phyloP scores from a whole-genome alignment of 1,140 invertebrate species.

The Lysiphlebus fabarum region DNA sequence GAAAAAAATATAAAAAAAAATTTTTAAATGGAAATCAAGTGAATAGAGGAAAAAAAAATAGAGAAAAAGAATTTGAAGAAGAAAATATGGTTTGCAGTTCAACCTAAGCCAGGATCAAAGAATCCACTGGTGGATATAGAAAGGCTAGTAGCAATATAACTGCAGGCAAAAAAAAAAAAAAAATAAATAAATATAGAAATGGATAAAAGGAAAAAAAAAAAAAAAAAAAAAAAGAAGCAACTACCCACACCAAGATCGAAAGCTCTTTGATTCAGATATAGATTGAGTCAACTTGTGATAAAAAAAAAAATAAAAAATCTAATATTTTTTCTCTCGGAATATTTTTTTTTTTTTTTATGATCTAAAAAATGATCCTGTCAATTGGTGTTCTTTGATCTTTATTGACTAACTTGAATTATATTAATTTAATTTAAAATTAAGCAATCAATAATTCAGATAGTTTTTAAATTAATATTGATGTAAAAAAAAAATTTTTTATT shows the following conservation, averaged over 20 bases:
- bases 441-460: too few relatives aligned
- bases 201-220: background rate
- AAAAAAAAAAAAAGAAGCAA: background rate
- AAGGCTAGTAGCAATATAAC: too few relatives aligned
- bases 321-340: too few relatives aligned
- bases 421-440: too few relatives aligned
- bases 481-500: too few relatives aligned
- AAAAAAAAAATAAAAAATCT: too few relatives aligned
- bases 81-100: conserved; percentile 22
- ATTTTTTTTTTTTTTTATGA: background rate
- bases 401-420: too few relatives aligned
- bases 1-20: too few relatives aligned
- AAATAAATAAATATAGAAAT: background rate
- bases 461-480: too few relatives aligned
- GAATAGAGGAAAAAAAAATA: background rate
- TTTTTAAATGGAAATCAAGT: background rate
- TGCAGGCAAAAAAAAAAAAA: conserved; percentile 1
- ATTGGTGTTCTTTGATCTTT: too few relatives aligned
- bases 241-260: background rate
- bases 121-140: conserved; percentile 2
- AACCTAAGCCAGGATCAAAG: conserved; percentile 22
- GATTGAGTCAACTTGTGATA: background rate
- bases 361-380: too few relatives aligned
- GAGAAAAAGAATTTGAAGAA: background rate
- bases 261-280: background rate